Percentiles rank a stretch among this genome's conserved stretches.
These are phyloP conservation scores for Drosophila histrio DNA, from an alignment of 2,888 invertebrate species.

Conservation along the genomic window DNA sequence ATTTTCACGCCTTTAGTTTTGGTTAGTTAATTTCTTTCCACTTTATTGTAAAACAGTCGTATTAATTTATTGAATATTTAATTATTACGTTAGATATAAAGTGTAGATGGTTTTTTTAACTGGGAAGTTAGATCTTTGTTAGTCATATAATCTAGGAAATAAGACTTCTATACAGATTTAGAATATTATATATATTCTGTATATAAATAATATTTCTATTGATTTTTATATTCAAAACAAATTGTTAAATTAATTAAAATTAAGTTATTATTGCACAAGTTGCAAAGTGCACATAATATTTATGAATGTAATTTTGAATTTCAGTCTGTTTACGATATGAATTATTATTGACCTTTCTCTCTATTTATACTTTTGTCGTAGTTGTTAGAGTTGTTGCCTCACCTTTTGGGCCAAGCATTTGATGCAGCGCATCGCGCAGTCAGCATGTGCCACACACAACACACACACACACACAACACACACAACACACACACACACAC, in stretches of 20 bases:
- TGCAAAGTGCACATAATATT: neutral
- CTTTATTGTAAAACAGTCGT: neutral
- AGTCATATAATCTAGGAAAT: too few relatives aligned
- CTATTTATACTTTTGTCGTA: neutral
- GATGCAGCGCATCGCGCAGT: slow-evolving; percentile 12
- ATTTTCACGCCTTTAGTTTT: too few relatives aligned
- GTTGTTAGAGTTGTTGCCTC: neutral
- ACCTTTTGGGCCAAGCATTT: slow-evolving; percentile 9
- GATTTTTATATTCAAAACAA: too few relatives aligned
- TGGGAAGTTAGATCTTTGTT: too few relatives aligned
- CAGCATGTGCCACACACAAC: neutral
- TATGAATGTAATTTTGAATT: neutral
- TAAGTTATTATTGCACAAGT: neutral
- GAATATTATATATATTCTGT: too few relatives aligned
- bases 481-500: neutral
- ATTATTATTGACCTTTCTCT: slow-evolving; percentile 5
- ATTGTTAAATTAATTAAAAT: neutral
- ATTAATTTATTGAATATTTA: neutral
- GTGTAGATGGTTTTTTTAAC: neutral
- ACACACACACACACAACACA: neutral
- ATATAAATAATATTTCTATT: too few relatives aligned
- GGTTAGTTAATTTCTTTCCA: too few relatives aligned
- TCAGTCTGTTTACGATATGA: neutral
- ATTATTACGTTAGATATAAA: neutral
- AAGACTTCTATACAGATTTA: too few relatives aligned